A percentile compares a stretch with the other conserved stretches of the same genome.
Evolutionary conservation across 1,140 invertebrate genomes (phyloP).

Genomic region (Drosophila yakuba): DNA sequence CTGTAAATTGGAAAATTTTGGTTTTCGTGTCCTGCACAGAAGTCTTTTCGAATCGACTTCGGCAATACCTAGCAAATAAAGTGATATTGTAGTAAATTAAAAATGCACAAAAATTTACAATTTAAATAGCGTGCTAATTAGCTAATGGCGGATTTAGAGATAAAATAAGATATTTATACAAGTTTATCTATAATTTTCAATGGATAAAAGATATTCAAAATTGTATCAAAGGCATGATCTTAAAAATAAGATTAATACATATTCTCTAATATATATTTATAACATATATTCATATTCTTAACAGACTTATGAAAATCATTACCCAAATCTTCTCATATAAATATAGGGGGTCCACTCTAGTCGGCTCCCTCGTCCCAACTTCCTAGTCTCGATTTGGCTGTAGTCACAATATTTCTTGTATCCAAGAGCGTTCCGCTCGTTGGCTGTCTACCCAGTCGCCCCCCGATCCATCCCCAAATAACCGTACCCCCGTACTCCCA

Average conservation of each 20-base stretch:
- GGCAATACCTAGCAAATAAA: not conserved
- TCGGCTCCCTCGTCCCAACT: not conserved
- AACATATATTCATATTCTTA: too few relatives aligned
- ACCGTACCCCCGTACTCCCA: not conserved
- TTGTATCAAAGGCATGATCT: too few relatives aligned
- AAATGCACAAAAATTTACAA: too few relatives aligned
- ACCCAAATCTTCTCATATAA: not conserved
- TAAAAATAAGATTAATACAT: too few relatives aligned
- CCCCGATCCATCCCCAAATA: not conserved
- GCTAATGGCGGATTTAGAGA: too few relatives aligned
- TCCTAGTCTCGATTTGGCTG: conserved; percentile 16
- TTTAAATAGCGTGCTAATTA: too few relatives aligned
- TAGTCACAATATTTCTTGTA: conserved; percentile 74
- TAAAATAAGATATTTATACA: too few relatives aligned
- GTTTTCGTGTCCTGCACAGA: conserved; percentile 22
- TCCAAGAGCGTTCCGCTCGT: conserved; percentile 72
- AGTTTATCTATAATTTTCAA: too few relatives aligned
- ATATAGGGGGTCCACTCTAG: too few relatives aligned
- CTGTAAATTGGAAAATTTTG: conserved; percentile 80
- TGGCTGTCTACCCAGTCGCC: conserved; percentile 27
- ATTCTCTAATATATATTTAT: too few relatives aligned
- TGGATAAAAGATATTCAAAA: too few relatives aligned
- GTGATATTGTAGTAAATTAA: too few relatives aligned
- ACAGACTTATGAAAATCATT: not conserved
- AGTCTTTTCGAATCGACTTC: not conserved